A percentile compares a stretch with the other conserved stretches of the same genome.
These are phyloP conservation scores for Drosophila paranaensis DNA, from an alignment of 2,888 invertebrate species.

Conservation along the genomic window DNA sequence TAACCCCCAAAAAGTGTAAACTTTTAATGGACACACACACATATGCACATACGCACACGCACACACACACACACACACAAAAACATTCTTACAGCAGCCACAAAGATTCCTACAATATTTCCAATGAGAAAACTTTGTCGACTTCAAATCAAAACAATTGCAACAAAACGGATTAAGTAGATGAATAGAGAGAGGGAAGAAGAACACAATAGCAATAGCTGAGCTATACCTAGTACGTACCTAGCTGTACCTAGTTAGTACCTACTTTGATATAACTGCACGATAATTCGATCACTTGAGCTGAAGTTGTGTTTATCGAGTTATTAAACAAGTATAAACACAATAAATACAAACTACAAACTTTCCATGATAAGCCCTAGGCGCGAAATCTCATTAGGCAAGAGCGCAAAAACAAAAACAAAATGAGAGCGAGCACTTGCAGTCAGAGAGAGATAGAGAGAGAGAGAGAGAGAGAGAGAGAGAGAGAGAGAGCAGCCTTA, in stretches of 20 bases:
- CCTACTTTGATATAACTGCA: constrained; percentile 36
- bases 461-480: constrained; percentile 16
- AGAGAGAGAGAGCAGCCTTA: constrained; percentile 17
- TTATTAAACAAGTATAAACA: constrained; percentile 18
- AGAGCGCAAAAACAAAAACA: constrained; percentile 17
- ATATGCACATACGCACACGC: constrained; percentile 10
- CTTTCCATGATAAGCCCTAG: constrained; percentile 41
- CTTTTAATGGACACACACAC: constrained; percentile 57
- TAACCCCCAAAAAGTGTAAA: constrained; percentile 78
- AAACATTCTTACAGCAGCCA: constrained; percentile 16
- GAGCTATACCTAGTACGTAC: background rate
- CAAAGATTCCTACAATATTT: constrained; percentile 55
- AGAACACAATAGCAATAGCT: too few relatives aligned
- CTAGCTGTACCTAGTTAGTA: background rate
- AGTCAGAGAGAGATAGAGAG: constrained; percentile 17
- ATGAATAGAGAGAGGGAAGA: too few relatives aligned
- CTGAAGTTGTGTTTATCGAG: constrained; percentile 17
- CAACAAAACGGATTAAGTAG: constrained; percentile 16
- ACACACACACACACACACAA: background rate
- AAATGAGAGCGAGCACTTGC: constrained; percentile 3
- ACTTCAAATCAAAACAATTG: constrained; percentile 71
- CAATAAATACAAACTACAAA: background rate
- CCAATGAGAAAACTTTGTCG: constrained; percentile 74
- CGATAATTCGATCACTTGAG: background rate
- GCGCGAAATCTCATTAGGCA: constrained; percentile 29